These are phyloP conservation scores for Athalia circularis DNA, from an alignment of 2,888 invertebrate genomes.

Conservation along the genomic window DNA sequence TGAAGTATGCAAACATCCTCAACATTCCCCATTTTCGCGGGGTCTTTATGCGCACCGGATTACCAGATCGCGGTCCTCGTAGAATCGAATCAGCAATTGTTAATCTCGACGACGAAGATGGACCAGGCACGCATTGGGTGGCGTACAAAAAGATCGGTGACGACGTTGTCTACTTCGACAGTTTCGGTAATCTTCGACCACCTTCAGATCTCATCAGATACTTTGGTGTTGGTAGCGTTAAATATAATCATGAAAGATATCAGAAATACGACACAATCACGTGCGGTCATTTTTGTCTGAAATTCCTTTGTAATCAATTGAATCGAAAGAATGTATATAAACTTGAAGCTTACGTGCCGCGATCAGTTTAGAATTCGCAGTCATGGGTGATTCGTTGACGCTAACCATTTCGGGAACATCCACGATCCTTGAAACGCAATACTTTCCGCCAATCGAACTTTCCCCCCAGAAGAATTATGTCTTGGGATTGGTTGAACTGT, in stretches of 20 bases:
- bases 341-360: background rate
- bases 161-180: slow-evolving; percentile 66
- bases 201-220: slow-evolving; percentile 62
- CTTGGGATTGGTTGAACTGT: slow-evolving; percentile 58
- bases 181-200: slow-evolving; percentile 66
- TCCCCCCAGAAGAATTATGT: slow-evolving; percentile 52
- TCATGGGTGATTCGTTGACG: slow-evolving; percentile 53
- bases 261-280: slow-evolving; percentile 58
- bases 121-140: slow-evolving; percentile 58
- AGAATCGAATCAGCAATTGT: slow-evolving; percentile 42
- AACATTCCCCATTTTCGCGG: slow-evolving; percentile 64
- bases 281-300: slow-evolving; percentile 62
- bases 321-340: slow-evolving; percentile 42
- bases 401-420: slow-evolving; percentile 56
- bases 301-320: slow-evolving; percentile 55
- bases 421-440: slow-evolving; percentile 52
- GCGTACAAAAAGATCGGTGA: slow-evolving; percentile 63
- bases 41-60: slow-evolving; percentile 61
- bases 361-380: slow-evolving; percentile 28
- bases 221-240: slow-evolving; percentile 15
- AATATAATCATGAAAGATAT: slow-evolving; percentile 58
- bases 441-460: slow-evolving; percentile 56
- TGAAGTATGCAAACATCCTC: slow-evolving; percentile 55
- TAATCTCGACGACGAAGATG: slow-evolving; percentile 47
- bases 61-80: slow-evolving; percentile 49